phyloP scores from a whole-genome alignment of 2,888 invertebrate species.

The Pycnomerus fuliginosus region DNA sequence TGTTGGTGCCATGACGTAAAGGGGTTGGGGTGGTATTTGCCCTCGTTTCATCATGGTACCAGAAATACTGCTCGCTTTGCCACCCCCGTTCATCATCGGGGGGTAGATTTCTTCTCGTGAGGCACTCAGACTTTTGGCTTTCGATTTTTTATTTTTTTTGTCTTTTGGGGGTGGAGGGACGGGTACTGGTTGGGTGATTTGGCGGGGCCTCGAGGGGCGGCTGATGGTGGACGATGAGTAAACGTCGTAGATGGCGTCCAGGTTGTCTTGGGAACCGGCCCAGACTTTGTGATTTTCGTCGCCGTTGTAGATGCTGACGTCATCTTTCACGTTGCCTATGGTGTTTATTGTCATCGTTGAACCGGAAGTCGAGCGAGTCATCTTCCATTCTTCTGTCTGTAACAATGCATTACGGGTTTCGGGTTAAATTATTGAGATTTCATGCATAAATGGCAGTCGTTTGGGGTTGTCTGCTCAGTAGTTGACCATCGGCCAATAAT shows the following conservation, averaged over 20 bases:
- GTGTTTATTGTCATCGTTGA: conserved; percentile 64
- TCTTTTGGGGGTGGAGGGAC: conserved; percentile 77
- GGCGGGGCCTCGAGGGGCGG: conserved; percentile 74
- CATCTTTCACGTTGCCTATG: conserved; percentile 65
- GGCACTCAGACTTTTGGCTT: conserved; percentile 52
- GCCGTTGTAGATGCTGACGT: conserved; percentile 82
- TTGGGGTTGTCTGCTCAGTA: too few species aligned
- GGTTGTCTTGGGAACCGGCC: conserved; percentile 77
- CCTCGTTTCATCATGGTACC: conserved; percentile 54
- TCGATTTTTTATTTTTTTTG: conserved; percentile 66
- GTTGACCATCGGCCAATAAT: too few species aligned
- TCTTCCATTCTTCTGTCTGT: conserved; percentile 60
- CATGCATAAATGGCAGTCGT: too few species aligned
- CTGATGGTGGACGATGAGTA: conserved; percentile 61
- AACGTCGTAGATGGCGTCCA: conserved; percentile 72
- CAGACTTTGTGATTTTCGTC: conserved; percentile 93
- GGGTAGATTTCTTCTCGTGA: conserved; percentile 58
- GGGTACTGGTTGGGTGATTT: conserved; percentile 76
- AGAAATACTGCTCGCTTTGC: conserved; percentile 46
- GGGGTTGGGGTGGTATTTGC: conserved; percentile 47
- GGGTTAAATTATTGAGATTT: conserved; percentile 1
- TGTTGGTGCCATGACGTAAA: conserved; percentile 49
- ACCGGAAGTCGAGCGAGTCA: conserved; percentile 56
- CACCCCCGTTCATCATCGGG: conserved; percentile 56
- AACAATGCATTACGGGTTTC: conserved; percentile 14